phyloP scores from a whole-genome alignment of 1,140 invertebrate species.

The Tribolium madens region DNA sequence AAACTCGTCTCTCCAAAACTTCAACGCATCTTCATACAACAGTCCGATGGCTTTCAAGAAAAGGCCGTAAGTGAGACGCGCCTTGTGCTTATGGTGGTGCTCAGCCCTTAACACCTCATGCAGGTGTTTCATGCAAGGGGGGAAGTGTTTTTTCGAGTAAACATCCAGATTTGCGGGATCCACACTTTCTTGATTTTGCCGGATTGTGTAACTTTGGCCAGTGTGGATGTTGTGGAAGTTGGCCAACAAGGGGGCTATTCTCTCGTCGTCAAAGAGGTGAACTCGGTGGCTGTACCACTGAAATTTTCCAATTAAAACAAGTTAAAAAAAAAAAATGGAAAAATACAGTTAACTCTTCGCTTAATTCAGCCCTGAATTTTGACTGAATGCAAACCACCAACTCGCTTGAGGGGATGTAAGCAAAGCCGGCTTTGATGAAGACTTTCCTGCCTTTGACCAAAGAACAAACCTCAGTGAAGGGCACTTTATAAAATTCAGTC shows the following conservation, averaged over 20 bases:
- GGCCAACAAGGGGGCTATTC: constrained; percentile 77
- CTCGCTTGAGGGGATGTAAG: constrained; percentile 88
- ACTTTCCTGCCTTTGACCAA: constrained; percentile 84
- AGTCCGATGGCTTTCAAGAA: constrained; percentile 87
- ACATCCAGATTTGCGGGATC: constrained; percentile 72
- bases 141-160: constrained; percentile 87
- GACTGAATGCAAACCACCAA: constrained; percentile 86
- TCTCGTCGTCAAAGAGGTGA: constrained; percentile 84
- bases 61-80: constrained; percentile 91
- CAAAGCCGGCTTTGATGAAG: constrained; percentile 86
- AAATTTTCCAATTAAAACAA: constrained; percentile 19
- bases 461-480: constrained; percentile 89
- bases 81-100: constrained; percentile 91
- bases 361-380: constrained; percentile 81
- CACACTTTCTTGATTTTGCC: constrained; percentile 61
- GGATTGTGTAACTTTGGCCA: constrained; percentile 74
- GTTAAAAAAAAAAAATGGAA: not conserved
- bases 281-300: constrained; percentile 70
- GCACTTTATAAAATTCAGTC: constrained; percentile 85
- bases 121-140: constrained; percentile 92
- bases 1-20: constrained; percentile 94
- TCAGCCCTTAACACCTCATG: constrained; percentile 82
- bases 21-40: constrained; percentile 59
- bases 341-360: constrained; percentile 77
- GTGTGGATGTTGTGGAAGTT: constrained; percentile 84